Percentiles rank a stretch among this genome's conserved stretches.
Evolutionary conservation across 2,888 invertebrate genomes (phyloP).

Genomic region (Acanthosepion esculentum): DNA sequence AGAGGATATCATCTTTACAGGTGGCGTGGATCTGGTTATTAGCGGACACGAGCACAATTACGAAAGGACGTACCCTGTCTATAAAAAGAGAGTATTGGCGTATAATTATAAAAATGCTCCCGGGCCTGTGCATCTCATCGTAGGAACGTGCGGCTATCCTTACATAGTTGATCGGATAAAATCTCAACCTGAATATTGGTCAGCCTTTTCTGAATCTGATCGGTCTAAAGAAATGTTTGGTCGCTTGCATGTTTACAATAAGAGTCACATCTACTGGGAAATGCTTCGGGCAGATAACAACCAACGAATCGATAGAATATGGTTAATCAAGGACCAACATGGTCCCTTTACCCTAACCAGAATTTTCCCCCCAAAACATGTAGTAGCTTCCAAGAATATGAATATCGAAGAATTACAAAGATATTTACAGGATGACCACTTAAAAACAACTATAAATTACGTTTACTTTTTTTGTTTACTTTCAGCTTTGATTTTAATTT

Average conservation of each 20-base stretch:
- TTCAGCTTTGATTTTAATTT: neutral
- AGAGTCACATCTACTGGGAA: conserved; percentile 65
- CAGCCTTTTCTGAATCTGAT: conserved; percentile 60
- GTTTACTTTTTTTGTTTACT: neutral
- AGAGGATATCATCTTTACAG: conserved; percentile 66
- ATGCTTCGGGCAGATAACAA: conserved; percentile 62
- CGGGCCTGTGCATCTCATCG: conserved; percentile 67
- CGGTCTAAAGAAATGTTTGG: conserved; percentile 63
- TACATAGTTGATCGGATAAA: conserved; percentile 59
- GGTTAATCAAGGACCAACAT: conserved; percentile 62
- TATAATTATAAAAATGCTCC: conserved; percentile 64
- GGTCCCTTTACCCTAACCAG: conserved; percentile 56
- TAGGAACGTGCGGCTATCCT: conserved; percentile 64
- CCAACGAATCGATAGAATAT: conserved; percentile 61
- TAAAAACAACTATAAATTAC: neutral
- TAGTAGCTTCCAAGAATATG: neutral
- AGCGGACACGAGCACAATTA: conserved; percentile 69
- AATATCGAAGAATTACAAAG: neutral
- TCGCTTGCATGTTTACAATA: conserved; percentile 60
- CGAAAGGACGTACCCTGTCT: conserved; percentile 70
- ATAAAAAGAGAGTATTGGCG: conserved; percentile 60
- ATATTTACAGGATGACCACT: neutral
- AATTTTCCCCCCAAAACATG: conserved; percentile 35
- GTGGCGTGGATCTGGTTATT: conserved; percentile 68
- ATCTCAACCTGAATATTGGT: conserved; percentile 60